Base-by-base conservation (phyloP, 2,797 vertebrate genomes). In the Halcyon smyrnensis region DNA sequence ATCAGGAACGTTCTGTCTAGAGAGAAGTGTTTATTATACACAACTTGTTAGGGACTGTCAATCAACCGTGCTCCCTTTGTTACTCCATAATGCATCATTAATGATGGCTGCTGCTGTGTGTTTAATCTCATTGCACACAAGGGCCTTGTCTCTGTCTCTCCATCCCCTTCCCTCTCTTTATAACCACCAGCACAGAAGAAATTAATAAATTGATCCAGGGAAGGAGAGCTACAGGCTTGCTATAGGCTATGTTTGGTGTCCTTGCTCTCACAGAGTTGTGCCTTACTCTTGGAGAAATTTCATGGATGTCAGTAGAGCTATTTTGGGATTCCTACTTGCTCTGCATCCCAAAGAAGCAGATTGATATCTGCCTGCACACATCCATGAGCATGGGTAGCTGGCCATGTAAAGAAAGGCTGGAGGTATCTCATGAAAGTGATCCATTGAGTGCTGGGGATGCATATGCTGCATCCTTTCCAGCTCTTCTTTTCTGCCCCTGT, bases 101-200 rank as follows among this genome's bases (percentile, higher is more conserved):
- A 94, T 97, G 91, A 96, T 87, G 93, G 92, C 89, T 93, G 90
- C 89, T 97, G 95, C 95, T 92, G 91, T 96, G 95, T 92, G 94
- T 96, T 97, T 96, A 96, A 93, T 96, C 96, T 96, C 95, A 91
- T 85, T 89, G 96, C 90, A 93, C 93, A 92, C 95, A 92, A 85
- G 93, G 93, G 95, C 95, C 93, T 92, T 91, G 90, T 96, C 84
- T 92, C 84, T 91, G 84, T 87, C 71, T 92, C 53, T 27, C 43
- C 75, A 71, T 63, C 78, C 78, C 68, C 87, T 92, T 92, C 57
- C 64, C 71, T 87, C 81, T 83, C 87, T 92, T 87, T 41, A 91
- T 85, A 92, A 89, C 84, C 84, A 93, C 62, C 87, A 78, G 41
- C 79, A 92, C 30, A 46, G 78, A 76, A 85, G 64, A 96, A 95